Evolutionary conservation across 2,113 vertebrate genomes (phyloP).

Genomic region (Spheniscus mendiculus): DNA sequence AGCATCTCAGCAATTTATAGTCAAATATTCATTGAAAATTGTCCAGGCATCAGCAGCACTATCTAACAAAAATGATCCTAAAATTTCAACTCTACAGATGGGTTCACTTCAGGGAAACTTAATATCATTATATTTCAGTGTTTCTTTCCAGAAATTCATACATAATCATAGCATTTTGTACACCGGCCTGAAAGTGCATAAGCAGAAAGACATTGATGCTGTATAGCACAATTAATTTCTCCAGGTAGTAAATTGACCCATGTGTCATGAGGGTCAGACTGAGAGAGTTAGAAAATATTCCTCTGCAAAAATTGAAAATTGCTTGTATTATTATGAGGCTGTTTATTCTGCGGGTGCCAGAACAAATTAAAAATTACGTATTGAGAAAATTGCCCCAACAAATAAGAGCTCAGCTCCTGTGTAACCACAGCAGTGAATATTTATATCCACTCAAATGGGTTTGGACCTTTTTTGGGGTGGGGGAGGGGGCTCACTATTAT

Average conservation of each 20-base stretch:
- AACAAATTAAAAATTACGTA: neutral
- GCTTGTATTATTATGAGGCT: neutral
- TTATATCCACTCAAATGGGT: neutral
- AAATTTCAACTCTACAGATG: neutral
- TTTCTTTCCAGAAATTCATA: constrained; percentile 2
- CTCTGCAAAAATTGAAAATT: neutral
- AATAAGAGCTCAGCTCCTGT: neutral
- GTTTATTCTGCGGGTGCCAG: neutral
- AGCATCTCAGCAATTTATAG: neutral
- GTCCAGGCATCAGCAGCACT: neutral
- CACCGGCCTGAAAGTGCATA: neutral
- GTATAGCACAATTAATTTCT: constrained; percentile 28
- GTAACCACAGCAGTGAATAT: neutral
- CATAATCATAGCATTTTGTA: neutral
- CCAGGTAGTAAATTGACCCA: neutral
- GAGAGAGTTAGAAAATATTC: neutral
- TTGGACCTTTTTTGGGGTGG: neutral
- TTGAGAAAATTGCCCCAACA: neutral
- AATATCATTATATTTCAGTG: neutral
- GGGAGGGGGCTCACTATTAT: neutral
- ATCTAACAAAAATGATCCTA: neutral
- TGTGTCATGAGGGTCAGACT: neutral
- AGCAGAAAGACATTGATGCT: neutral
- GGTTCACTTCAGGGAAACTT: neutral
- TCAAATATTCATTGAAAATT: neutral